A percentile compares a stretch with the other conserved stretches of the same genome.
Conservation (phyloP, 2,888 invertebrate genomes). For the Diplazon laetatorius region DNA sequence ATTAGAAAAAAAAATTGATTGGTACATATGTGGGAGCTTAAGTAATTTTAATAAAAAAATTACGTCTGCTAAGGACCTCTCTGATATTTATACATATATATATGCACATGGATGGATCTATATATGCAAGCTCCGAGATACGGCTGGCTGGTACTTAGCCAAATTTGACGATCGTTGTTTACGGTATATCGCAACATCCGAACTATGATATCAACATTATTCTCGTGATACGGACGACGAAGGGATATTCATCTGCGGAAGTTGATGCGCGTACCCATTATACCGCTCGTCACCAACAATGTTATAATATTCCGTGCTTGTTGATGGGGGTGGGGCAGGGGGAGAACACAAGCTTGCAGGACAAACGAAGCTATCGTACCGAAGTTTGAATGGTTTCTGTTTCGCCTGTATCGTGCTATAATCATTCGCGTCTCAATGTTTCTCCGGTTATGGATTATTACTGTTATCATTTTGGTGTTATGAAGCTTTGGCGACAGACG, state of each 20-base stretch:
- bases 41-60: too few relatives aligned
- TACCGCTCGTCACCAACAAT: background rate
- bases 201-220: slow-evolving; percentile 20
- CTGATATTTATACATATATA: background rate
- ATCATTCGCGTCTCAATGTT: background rate
- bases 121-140: slow-evolving; percentile 6
- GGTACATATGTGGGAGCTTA: too few relatives aligned
- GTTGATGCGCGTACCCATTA: background rate
- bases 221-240: slow-evolving; percentile 17
- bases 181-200: slow-evolving; percentile 2
- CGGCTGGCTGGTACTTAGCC: slow-evolving; percentile 41
- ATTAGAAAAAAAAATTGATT: too few relatives aligned
- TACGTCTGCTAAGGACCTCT: too few relatives aligned
- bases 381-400: slow-evolving; percentile 10
- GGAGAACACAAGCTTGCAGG: background rate
- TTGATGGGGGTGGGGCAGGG: background rate
- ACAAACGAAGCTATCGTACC: background rate
- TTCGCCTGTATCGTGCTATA: background rate
- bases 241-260: background rate
- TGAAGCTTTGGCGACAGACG: too few relatives aligned
- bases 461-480: too few relatives aligned
- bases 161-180: slow-evolving; percentile 37
- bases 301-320: slow-evolving; percentile 6
- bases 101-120: background rate
- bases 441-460: slow-evolving; percentile 2